Evolutionary conservation across 1,140 invertebrate genomes (phyloP).

Genomic region (Pogonomyrmex californicus): DNA sequence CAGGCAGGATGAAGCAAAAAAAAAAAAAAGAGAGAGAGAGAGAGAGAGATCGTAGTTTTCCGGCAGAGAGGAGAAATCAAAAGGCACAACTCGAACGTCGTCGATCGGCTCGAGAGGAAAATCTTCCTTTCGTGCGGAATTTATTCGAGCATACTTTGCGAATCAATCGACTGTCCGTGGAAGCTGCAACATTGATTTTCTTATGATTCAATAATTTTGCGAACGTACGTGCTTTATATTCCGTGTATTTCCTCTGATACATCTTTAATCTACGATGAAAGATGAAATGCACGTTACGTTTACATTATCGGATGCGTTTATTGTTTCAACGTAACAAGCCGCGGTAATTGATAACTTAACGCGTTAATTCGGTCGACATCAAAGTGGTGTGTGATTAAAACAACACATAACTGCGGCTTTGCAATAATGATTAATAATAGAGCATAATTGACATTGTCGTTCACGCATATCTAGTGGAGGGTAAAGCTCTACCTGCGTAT

Average conservation of each 20-base stretch:
- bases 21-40: not conserved
- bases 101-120: slow-evolving; percentile 55
- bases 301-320: not conserved
- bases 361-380: slow-evolving; percentile 8
- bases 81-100: slow-evolving; percentile 49
- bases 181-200: slow-evolving; percentile 33
- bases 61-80: slow-evolving; percentile 51
- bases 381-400: slow-evolving; percentile 5
- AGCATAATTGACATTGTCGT: slow-evolving; percentile 12
- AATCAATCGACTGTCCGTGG: slow-evolving; percentile 60
- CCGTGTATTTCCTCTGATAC: not conserved
- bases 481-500: not conserved
- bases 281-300: not conserved
- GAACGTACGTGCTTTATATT: not conserved
- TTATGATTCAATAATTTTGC: slow-evolving; percentile 15
- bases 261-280: not conserved
- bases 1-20: not conserved
- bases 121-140: slow-evolving; percentile 13
- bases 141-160: slow-evolving; percentile 29
- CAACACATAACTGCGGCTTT: not conserved
- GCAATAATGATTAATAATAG: slow-evolving; percentile 39
- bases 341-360: not conserved
- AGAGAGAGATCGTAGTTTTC: slow-evolving; percentile 44
- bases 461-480: not conserved
- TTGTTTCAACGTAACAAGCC: not conserved